Conservation (phyloP, 1,140 invertebrate genomes). For the Temnothorax curvispinosus region DNA sequence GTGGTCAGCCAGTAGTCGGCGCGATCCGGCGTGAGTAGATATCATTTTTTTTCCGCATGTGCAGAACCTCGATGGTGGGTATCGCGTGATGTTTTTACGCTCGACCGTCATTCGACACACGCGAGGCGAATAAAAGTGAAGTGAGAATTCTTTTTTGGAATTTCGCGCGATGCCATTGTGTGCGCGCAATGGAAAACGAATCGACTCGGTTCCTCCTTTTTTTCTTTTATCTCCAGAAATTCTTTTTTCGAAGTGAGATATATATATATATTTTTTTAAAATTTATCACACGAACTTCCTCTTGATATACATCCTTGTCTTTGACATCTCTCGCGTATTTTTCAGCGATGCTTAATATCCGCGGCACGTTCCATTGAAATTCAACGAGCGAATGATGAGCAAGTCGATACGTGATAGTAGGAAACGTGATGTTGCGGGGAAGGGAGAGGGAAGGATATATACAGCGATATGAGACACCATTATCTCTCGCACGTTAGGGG, state of each 20-base stretch:
- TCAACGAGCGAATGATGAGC: conserved; percentile 54
- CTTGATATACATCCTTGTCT: conserved; percentile 12
- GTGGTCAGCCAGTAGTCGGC: conserved; percentile 39
- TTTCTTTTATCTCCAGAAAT: background rate
- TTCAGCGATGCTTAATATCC: conserved; percentile 20
- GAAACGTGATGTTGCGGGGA: conserved; percentile 1
- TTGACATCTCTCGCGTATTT: conserved; percentile 12
- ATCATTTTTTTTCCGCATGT: conserved; percentile 67
- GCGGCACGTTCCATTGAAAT: conserved; percentile 43
- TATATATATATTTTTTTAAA: background rate
- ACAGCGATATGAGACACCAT: conserved; percentile 14
- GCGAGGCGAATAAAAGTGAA: conserved; percentile 66
- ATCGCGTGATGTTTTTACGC: conserved; percentile 70
- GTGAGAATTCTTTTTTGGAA: conserved; percentile 76
- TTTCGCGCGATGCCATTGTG: conserved; percentile 16
- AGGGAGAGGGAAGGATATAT: background rate
- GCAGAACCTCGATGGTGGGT: conserved; percentile 59
- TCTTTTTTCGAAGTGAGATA: background rate
- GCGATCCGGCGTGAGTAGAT: conserved; percentile 35
- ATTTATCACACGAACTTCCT: conserved; percentile 1
- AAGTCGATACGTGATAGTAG: conserved; percentile 49
- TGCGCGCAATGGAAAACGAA: conserved; percentile 12
- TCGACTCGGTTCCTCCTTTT: background rate
- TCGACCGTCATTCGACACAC: conserved; percentile 66
- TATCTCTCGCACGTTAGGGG: conserved; percentile 25